These are phyloP conservation scores for Ictalurus punctatus DNA, from an alignment of 2,113 vertebrate genomes.

Conservation along the genomic window DNA sequence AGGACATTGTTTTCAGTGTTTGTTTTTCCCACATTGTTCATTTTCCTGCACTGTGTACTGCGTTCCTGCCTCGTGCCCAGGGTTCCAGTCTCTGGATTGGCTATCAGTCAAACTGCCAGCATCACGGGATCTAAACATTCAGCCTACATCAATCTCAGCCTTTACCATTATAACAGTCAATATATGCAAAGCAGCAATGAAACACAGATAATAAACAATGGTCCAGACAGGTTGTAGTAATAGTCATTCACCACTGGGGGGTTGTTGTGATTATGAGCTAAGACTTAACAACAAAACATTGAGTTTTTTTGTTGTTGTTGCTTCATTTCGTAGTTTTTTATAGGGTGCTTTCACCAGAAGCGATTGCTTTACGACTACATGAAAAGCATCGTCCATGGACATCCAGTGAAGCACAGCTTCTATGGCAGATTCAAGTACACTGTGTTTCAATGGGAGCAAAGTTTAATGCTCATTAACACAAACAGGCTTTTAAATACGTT, in stretches of 20 bases:
- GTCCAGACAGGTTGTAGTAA: not conserved
- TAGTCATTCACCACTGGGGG: not conserved
- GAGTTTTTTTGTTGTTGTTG: not conserved
- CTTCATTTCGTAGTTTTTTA: not conserved
- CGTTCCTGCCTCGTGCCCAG: too few species aligned
- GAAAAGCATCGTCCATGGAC: not conserved
- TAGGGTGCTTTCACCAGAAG: not conserved
- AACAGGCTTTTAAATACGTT: not conserved
- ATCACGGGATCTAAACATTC: not conserved
- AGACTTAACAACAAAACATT: not conserved
- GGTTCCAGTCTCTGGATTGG: not conserved
- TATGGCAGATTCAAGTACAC: not conserved
- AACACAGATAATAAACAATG: not conserved
- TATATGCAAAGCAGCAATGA: not conserved
- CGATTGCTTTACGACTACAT: not conserved
- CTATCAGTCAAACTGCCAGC: not conserved
- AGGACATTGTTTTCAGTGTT: not conserved
- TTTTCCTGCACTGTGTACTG: not conserved
- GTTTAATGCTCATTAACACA: not conserved
- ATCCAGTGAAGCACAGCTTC: not conserved
- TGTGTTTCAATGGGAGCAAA: not conserved
- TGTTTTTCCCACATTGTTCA: not conserved
- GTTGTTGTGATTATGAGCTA: not conserved
- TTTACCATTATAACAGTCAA: not conserved
- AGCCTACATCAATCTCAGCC: not conserved